Evolutionary conservation across 1,140 invertebrate species (phyloP), one percentile per base, ranked within the genome.

Genomic region (Bacillus rossius): DNA sequence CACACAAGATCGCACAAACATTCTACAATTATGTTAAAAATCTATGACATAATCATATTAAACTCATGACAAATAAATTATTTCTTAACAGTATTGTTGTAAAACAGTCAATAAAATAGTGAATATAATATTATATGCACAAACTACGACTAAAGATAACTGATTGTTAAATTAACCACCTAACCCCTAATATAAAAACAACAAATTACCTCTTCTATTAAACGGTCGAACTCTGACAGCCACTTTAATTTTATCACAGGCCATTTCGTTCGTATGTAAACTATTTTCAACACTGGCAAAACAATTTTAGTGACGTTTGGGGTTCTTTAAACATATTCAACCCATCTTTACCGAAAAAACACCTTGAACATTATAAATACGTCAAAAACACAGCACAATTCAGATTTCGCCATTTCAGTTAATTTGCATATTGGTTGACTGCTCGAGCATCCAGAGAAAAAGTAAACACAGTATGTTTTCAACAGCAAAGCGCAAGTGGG

Each of bases 181-280:
- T n/a, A 23, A 25, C 17, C 20, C n/a, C 40, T n/a, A 29, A n/a
- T 8, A 0, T 7, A 20, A 29, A 5, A 38, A 37, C 23, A 10
- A 1, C 23, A 16, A 50, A 84, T 82, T 83, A 96, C 94, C 94
- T 87, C 94, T 83, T 67, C 92, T 85, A 82, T 94, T 97, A 77
- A 96, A 92, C 71, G 94, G 94, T 75, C 94, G 86, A 71, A 98
- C 92, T 74, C 94, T 84, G 66, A 98, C 92, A 67, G 93, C 94
- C 64, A 98, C 94, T 84, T 94, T 94, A 71, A 98, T 94, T 84
- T 97, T 96, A 85, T 89, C 87, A 77, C 85, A 86, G 70, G 87
- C 82, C 87, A 90, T 90, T 73, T 40, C 37, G 41, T 34, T 10
- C 29, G 4, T 34, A 7, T 10, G 29, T 10, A 7, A 10, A 10